Base-by-base conservation (phyloP, 2,113 vertebrate species). In the Pteronura brasiliensis region DNA sequence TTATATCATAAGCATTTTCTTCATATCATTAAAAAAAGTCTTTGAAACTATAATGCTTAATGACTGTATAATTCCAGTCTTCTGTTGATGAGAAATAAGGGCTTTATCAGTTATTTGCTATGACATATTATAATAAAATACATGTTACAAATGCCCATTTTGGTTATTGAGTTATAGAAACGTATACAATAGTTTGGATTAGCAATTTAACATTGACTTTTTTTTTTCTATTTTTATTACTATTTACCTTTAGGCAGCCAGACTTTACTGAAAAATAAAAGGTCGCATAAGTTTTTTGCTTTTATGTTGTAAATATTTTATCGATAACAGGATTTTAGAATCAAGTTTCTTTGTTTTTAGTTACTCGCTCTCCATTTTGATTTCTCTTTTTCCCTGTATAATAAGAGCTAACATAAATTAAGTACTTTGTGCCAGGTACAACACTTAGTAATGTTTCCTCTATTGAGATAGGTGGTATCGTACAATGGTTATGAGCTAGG, bases 1-100 rank as follows among this genome's bases (percentile, higher is more conserved):
- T 93, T 77, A 9, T 59, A 81, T 84, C 71, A 76, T 34, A 21
- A 95, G 34, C 52, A 84, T 96, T 86, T 96, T 92, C 44, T 92
- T 92, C 10, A 1, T 61, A 85, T 77, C 55, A 71, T 76, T 89
- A 79, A 83, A 21, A 21, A 87, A 93, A 52, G 27, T 65, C 34
- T 92, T 93, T 63, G 29, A 59, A 59, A 52, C 29, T 82, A 21
- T 88, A 87, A 42, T 79, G 23, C 27, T 84, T 74, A 77, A 61
- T 65, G 42, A 42, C 52, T 84, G 1, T 36, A 7, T 84, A 49
- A 81, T 80, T 93, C 55, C 18, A 55, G 0, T 61, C 39, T 96
- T 96, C 63, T 74, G 13, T 34, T 69, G 42, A 31, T 81, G 39
- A 95, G 47, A 94, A 93, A 90, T 74, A 83, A 59, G 52, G 27